Evolutionary conservation across 2,113 vertebrate species (phyloP), one percentile per base, ranked within the genome.

Genomic region (Lampris megalopsis): DNA sequence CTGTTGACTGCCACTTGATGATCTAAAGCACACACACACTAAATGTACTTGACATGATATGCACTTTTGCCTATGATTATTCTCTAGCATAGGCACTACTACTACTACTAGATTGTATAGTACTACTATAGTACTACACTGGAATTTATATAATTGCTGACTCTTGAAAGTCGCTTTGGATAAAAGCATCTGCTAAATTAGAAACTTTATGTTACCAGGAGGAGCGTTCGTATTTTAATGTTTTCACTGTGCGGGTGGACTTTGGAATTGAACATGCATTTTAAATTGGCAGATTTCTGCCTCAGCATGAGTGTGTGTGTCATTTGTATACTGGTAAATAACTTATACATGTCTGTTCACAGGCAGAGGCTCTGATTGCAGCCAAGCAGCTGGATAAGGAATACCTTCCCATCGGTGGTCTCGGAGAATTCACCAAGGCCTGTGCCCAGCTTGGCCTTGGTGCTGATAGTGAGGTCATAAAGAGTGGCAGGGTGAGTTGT

Each of bases 341-440:
- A 24, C 24, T 24, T 24, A 24, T 50, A 38, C 1, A 1, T 53
- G 10, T 62, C 11, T 24, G 1, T 11, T 49, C 72, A 3, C 38
- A 98, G 97, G 97, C 97, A 0, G 97, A 99, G 87, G 95, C 94
- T 58, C 76, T 95, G 83, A 96, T 98, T 73, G 91, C 96, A 69
- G 85, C 94, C 13, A 96, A 97, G 90, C 95, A 95, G 82, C 72
- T 97, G 92, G 97, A 99, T 92, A 99, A 99, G 89, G 97, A 99
- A 71, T 99, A 98, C 83, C 90, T 99, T 67, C 89, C 91, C 66
- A 98, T 99, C 0, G 94, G 24, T 0, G 97, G 97, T 0, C 89
- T 98, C 9, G 96, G 92, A 0, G 96, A 98, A 2, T 99, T 98
- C 63, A 92, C 84, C 64, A 96, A 96, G 83, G 94, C 96, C 0